These are phyloP conservation scores for Thalassarche chlororhynchos DNA, from an alignment of 2,113 vertebrate genomes.

Conservation along the genomic window DNA sequence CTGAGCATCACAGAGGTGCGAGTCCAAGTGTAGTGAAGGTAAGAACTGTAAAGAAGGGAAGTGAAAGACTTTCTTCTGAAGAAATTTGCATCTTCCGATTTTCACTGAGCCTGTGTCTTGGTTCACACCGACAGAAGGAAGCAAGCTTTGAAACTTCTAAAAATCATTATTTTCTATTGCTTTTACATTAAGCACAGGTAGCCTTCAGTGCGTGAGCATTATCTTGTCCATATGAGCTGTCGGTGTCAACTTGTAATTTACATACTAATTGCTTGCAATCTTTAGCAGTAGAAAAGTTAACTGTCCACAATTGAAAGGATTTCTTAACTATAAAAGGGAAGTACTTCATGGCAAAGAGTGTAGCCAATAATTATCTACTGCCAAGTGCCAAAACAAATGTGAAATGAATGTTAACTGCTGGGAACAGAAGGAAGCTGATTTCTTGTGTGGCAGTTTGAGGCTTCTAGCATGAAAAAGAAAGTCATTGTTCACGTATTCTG, in stretches of 20 bases:
- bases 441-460: not conserved
- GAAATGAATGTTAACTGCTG: not conserved
- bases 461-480: not conserved
- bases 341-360: not conserved
- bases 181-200: not conserved
- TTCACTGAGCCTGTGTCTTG: not conserved
- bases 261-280: not conserved
- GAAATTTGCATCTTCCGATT: not conserved
- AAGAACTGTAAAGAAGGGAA: not conserved
- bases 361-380: constrained; percentile 32
- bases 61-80: not conserved
- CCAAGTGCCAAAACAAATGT: not conserved
- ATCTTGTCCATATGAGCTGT: not conserved
- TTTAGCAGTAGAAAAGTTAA: not conserved
- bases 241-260: constrained; percentile 3
- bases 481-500: not conserved
- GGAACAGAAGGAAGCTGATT: not conserved
- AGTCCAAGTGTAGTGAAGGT: not conserved
- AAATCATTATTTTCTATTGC: not conserved
- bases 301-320: constrained; percentile 3
- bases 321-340: constrained; percentile 18
- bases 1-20: not conserved
- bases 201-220: not conserved
- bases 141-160: not conserved
- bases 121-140: not conserved